Evolutionary conservation across 2,888 invertebrate genomes (phyloP).

Genomic region (Clivina fossor): DNA sequence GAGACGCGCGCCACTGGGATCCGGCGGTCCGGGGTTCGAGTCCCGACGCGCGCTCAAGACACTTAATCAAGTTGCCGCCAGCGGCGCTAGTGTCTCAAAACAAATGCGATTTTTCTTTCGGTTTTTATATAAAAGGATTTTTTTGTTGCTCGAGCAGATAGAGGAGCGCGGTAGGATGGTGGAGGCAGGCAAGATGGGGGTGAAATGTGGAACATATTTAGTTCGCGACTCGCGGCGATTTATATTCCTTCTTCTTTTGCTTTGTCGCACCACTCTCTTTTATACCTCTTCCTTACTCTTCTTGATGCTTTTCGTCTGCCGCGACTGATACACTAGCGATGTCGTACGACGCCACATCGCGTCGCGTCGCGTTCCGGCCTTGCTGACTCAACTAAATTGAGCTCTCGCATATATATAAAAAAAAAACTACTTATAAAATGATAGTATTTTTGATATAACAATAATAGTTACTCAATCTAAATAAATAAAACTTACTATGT

Average conservation of each 20-base stretch:
- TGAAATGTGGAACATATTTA: conserved; percentile 44
- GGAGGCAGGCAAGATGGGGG: too few species aligned
- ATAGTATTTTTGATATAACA: too few species aligned
- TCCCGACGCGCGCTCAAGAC: conserved; percentile 42
- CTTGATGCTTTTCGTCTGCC: too few species aligned
- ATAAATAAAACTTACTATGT: too few species aligned
- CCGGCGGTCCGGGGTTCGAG: conserved; percentile 39
- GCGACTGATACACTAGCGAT: neutral
- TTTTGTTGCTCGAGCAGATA: too few species aligned
- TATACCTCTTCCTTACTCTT: neutral
- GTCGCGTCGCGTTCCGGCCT: neutral
- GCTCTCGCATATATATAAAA: too few species aligned
- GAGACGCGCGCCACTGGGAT: conserved; percentile 40
- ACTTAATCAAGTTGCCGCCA: conserved; percentile 49
- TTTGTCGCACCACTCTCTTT: neutral
- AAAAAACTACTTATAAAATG: too few species aligned
- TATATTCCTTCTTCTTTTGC: conserved; percentile 37
- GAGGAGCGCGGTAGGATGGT: too few species aligned
- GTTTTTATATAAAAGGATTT: conserved; percentile 47
- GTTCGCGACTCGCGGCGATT: conserved; percentile 41
- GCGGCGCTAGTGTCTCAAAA: conserved; percentile 48
- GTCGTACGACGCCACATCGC: neutral
- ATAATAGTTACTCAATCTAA: too few species aligned
- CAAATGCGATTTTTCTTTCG: conserved; percentile 52
- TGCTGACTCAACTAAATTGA: neutral